A percentile compares a stretch with the other conserved stretches of the same genome.
Evolutionary conservation across 2,113 vertebrate species (phyloP).

Genomic region (Hyperopisus bebe): DNA sequence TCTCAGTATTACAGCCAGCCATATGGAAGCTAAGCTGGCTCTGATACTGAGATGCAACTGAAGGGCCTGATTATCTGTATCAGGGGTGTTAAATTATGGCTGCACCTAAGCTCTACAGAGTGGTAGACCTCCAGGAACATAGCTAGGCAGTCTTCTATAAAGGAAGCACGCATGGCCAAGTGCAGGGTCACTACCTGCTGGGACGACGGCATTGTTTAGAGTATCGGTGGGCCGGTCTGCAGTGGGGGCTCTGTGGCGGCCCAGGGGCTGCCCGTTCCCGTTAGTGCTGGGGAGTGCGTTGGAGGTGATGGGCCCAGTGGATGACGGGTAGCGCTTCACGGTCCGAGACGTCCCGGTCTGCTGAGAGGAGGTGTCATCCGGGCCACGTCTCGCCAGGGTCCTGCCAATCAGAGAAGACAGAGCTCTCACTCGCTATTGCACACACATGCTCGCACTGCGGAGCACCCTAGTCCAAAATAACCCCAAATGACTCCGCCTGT

Average conservation of each 20-base stretch:
- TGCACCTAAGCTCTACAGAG: not conserved
- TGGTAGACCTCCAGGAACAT: not conserved
- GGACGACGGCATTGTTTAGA: slow-evolving; percentile 51
- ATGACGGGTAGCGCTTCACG: slow-evolving; percentile 75
- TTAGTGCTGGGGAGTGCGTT: slow-evolving; percentile 69
- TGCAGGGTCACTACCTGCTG: slow-evolving; percentile 62
- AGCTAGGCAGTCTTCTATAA: not conserved
- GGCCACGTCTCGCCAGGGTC: slow-evolving; percentile 68
- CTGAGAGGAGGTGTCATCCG: slow-evolving; percentile 59
- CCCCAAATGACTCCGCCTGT: not conserved
- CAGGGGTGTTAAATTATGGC: not conserved
- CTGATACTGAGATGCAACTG: not conserved
- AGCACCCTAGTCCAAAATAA: not conserved
- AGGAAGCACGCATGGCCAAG: not conserved
- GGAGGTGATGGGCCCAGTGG: slow-evolving; percentile 71
- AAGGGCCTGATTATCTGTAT: not conserved
- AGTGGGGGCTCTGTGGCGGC: slow-evolving; percentile 49
- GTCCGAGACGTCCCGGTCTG: slow-evolving; percentile 71
- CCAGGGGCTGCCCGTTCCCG: slow-evolving; percentile 29
- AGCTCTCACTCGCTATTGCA: not conserved
- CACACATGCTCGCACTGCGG: not conserved
- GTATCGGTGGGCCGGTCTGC: slow-evolving; percentile 41
- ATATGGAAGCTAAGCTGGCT: not conserved
- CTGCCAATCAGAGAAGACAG: slow-evolving; percentile 56
- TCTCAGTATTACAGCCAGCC: not conserved